Base-by-base conservation (phyloP, 2,888 invertebrate genomes). In the Panzeria rudis region DNA sequence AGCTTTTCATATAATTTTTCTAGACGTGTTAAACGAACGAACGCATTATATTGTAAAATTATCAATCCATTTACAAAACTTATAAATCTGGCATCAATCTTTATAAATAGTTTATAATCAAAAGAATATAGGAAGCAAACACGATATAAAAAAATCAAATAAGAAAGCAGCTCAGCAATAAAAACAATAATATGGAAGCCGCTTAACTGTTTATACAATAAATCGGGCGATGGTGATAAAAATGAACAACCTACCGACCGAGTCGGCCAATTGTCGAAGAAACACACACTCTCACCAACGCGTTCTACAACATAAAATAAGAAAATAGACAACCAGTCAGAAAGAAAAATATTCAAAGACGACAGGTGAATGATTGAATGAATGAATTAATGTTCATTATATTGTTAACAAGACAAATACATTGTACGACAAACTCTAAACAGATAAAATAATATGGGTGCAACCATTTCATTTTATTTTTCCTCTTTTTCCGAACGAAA, bases 191-290 rank as follows among this genome's bases (percentile, higher is more conserved):
- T 32, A 56, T 56, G 47, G 59, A 68, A 77, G 61, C 69, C 71
- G 54, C 64, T 77, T 83, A 78, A 83, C 72, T 78, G 64, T 78
- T 83, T 77, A 72, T 61, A 78, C 7, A 72, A 66, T 3, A 72
- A 77, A 78, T 72, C 83, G 66, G 78, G 72, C 50, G 71, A 77
- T 38, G 64, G 8, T 29, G 32, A 62, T 23, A 38, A 25, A 52
- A 54, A 25, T 29, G 38, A 77, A 3, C 9, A 32, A 44, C 13
- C 13, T 32, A 44, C 17, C 13, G 11, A 35, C 56, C 47, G 20
- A 76, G n/a, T n/a, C 29, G 20, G 3, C 25, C 38, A 41, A 56
- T 25, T 64, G 50, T n/a, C 32, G 50, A 50, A 50, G 13, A 69
- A 59, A n/a, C 35, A 68, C 17, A 38, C 50, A 59, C 32, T 38